Conservation (phyloP, 2,113 vertebrate species). For the Casuarius casuarius region DNA sequence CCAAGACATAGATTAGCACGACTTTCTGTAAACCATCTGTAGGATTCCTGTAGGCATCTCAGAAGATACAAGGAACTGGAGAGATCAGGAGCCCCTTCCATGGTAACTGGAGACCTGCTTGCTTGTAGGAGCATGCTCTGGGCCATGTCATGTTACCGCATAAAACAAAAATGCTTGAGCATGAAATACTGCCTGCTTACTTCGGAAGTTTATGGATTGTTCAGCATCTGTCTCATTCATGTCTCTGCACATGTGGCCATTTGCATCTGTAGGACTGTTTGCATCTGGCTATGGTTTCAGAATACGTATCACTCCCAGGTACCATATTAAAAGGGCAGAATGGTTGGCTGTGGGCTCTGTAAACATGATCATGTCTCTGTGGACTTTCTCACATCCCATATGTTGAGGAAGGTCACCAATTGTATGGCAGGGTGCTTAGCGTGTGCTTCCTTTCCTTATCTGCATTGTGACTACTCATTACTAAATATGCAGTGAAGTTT, state of each 20-base stretch:
- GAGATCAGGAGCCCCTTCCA: background rate
- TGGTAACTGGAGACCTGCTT: background rate
- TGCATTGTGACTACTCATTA: accelerated
- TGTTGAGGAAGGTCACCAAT: background rate
- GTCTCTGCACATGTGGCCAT: background rate
- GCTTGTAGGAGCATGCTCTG: background rate
- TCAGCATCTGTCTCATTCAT: background rate
- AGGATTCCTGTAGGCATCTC: background rate
- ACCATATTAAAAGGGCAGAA: background rate
- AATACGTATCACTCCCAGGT: accelerated
- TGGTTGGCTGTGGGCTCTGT: background rate
- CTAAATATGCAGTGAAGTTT: background rate
- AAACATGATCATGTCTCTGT: background rate
- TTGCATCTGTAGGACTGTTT: background rate
- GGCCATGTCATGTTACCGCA: accelerated
- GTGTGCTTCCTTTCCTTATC: background rate
- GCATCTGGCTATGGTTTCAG: background rate
- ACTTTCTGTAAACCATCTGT: constrained; percentile 29
- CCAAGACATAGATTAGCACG: constrained; percentile 42
- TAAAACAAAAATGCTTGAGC: background rate
- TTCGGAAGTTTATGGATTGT: background rate
- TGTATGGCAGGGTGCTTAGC: background rate
- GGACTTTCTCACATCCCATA: background rate
- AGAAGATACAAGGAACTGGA: background rate
- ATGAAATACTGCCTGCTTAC: background rate